Evolutionary conservation across 1,140 invertebrate genomes (phyloP).

Genomic region (Plodia interpunctella): DNA sequence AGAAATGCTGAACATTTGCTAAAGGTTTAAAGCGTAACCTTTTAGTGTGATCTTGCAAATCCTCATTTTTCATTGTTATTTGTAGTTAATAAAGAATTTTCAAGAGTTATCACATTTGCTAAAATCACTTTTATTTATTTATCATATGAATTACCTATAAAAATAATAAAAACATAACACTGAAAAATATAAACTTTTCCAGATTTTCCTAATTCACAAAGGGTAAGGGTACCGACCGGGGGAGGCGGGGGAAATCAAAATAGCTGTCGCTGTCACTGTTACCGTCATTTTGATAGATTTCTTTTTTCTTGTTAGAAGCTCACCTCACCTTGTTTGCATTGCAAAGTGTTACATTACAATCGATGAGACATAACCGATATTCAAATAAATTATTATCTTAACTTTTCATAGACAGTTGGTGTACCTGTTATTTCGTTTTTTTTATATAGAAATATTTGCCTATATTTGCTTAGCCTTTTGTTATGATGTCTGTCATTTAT

Average conservation of each 20-base stretch:
- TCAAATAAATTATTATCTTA: too few species aligned
- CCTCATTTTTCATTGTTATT: slow-evolving; percentile 51
- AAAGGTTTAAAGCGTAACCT: slow-evolving; percentile 62
- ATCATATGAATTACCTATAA: neutral
- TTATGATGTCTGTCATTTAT: too few species aligned
- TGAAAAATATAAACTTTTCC: neutral
- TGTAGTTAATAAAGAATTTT: neutral
- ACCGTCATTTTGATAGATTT: neutral
- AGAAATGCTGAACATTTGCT: slow-evolving; percentile 48
- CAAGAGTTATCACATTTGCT: neutral
- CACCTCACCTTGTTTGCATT: too few species aligned
- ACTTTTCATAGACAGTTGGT: too few species aligned
- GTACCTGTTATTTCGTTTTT: too few species aligned
- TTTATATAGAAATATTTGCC: too few species aligned
- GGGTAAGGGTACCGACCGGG: neutral
- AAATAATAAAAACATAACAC: neutral
- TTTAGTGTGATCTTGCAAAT: slow-evolving; percentile 57
- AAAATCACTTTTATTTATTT: neutral
- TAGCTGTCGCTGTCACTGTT: neutral
- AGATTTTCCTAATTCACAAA: neutral
- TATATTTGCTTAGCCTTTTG: too few species aligned
- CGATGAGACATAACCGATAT: too few species aligned
- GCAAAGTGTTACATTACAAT: too few species aligned
- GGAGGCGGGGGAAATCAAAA: neutral
- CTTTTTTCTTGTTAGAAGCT: too few species aligned